These are phyloP conservation scores for Entomobrya proxima DNA, from an alignment of 2,888 invertebrate genomes.

Conservation along the genomic window DNA sequence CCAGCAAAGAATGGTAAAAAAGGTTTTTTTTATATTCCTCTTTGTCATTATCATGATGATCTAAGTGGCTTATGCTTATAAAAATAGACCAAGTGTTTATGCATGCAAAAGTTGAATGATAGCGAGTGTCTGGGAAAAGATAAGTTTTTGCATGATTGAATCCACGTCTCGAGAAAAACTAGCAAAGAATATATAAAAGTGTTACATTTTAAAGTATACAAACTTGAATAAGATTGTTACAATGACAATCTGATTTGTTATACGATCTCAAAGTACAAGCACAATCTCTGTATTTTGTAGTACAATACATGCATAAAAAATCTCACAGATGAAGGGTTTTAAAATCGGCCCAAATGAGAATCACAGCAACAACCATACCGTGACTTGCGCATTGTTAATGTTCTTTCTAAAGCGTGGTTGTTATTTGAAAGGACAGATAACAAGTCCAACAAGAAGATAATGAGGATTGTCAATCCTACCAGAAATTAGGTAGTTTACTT, in stretches of 20 bases:
- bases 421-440: not conserved
- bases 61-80: not conserved
- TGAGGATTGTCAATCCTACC: not conserved
- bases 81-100: not conserved
- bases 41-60: not conserved
- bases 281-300: not conserved
- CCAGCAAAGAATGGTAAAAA: not conserved
- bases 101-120: not conserved
- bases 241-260: constrained; percentile 2
- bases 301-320: not conserved
- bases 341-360: constrained; percentile 27
- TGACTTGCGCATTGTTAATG: constrained; percentile 41
- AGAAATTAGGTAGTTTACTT: too few relatives aligned
- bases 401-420: not conserved
- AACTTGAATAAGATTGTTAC: not conserved
- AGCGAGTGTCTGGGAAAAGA: not conserved
- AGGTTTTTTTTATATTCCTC: not conserved
- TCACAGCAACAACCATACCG: not conserved
- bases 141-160: constrained; percentile 20
- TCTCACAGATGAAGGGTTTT: not conserved
- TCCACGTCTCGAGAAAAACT: constrained; percentile 7
- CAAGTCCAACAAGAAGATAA: not conserved
- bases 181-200: too few relatives aligned
- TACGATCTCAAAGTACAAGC: not conserved
- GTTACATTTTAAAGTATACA: constrained; percentile 35